Base-by-base conservation (phyloP, 2,888 invertebrate species). In the Heliothis peltigera region DNA sequence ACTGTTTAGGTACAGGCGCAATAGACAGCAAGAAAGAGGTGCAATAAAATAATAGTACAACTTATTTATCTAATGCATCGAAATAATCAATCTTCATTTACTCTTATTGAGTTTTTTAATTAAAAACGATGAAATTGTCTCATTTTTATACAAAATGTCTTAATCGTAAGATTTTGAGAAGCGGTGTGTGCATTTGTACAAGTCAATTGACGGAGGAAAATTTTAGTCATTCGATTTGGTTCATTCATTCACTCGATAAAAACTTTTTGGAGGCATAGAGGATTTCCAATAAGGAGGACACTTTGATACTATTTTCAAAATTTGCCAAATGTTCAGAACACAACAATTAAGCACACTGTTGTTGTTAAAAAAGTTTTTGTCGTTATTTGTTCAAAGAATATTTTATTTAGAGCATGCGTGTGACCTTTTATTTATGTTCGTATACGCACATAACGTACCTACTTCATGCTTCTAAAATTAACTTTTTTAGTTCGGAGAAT, bases 101-200 rank as follows among this genome's bases (percentile, higher is more conserved):
- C 28, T 18, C 22, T 73, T 39, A 73, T 35, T 10, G 55, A 66
- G 32, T 46, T 51, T 46, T 44, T 55, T 5, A 67, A 49, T 49
- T 49, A 54, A 3, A 67, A 56, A 48, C 12, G 25, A 52, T 47
- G 66, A 53, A 64, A 43, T 39, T 68, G 51, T 22, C 46, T 46
- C 69, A 58, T 51, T 75, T 35, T 69, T 69, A 51, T 68, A 47
- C 43, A 75, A 58, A 69, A 43, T 19, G 6, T 43, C 46, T 35
- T 68, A 55, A 18, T 6, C n/a, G 66, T 28, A 54, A 8, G 43
- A 32, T 46, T 19, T 66, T 54, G 22, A 44, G 44, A 62, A 44
- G 32, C 49, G 18, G 32, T 51, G 32, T 51, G 59, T 22, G 22
- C 32, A 15, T 28, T 32, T 32, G 32, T 32, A 32, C 32, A 32